These are phyloP conservation scores for Drosophila atroscutellata DNA, from an alignment of 2,888 invertebrate species.

Conservation along the genomic window DNA sequence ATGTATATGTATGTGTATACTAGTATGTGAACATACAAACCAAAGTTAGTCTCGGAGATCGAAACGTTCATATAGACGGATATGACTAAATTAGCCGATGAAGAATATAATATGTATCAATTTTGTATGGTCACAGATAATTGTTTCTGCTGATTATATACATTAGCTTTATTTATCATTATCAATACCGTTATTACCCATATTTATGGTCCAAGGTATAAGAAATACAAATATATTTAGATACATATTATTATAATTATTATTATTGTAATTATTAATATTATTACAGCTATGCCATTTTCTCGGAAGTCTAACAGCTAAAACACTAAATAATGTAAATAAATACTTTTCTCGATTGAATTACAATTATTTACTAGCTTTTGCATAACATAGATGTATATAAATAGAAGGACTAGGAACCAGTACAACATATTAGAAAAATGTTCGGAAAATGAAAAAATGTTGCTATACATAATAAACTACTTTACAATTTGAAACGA, in stretches of 20 bases:
- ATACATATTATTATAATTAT: conserved; percentile 14
- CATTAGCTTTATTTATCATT: conserved; percentile 27
- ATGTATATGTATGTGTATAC: not conserved
- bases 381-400: conserved; percentile 53
- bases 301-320: conserved; percentile 54
- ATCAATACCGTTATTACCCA: conserved; percentile 11
- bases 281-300: conserved; percentile 72
- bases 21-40: conserved; percentile 11
- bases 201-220: conserved; percentile 20
- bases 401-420: conserved; percentile 76
- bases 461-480: conserved; percentile 10
- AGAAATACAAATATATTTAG: conserved; percentile 42
- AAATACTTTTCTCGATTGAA: conserved; percentile 67
- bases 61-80: conserved; percentile 9
- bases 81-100: conserved; percentile 17
- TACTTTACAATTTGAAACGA: conserved; percentile 17
- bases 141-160: conserved; percentile 17
- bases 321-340: conserved; percentile 62
- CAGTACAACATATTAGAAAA: conserved; percentile 65
- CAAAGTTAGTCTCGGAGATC: conserved; percentile 13
- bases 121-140: conserved; percentile 15
- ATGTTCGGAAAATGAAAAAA: conserved; percentile 34
- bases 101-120: conserved; percentile 18
- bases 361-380: conserved; percentile 59
- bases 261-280: conserved; percentile 16